Evolutionary conservation across 2,888 invertebrate genomes (phyloP).

Genomic region (Sphaerophoria rueppellii): DNA sequence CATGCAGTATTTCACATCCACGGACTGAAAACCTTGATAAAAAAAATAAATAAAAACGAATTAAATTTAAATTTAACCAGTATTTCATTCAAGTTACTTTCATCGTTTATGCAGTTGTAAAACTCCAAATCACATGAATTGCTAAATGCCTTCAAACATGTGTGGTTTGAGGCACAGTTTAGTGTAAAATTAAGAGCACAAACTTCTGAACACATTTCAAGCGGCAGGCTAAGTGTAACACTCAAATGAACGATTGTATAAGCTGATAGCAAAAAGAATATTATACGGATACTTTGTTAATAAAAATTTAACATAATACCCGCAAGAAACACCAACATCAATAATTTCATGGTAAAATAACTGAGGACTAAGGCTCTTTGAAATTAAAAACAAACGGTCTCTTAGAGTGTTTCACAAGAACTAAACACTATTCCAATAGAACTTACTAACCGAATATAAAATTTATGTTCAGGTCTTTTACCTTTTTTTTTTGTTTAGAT

Average conservation of each 20-base stretch:
- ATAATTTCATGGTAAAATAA: no score
- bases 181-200: conserved; percentile 61
- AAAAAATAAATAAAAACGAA: not conserved
- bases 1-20: conserved; percentile 58
- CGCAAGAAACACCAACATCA: no score
- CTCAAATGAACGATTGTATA: not conserved
- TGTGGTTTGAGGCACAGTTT: conserved; percentile 59
- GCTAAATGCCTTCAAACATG: conserved; percentile 58
- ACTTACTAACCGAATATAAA: no score
- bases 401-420: no score
- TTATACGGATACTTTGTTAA: not conserved
- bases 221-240: conserved; percentile 28
- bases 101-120: conserved; percentile 61
- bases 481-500: no score
- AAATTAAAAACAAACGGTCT: no score
- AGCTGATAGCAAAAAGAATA: not conserved
- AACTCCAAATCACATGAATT: conserved; percentile 66
- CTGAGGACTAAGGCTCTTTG: no score
- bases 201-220: conserved; percentile 64
- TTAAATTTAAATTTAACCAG: not conserved
- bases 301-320: not conserved
- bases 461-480: no score
- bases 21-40: conserved; percentile 53
- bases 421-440: no score
- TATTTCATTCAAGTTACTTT: conserved; percentile 27